A percentile compares a stretch with the other conserved stretches of the same genome.
These are phyloP conservation scores for Oreochromis aureus DNA, from an alignment of 2,113 vertebrate species.

Conservation along the genomic window DNA sequence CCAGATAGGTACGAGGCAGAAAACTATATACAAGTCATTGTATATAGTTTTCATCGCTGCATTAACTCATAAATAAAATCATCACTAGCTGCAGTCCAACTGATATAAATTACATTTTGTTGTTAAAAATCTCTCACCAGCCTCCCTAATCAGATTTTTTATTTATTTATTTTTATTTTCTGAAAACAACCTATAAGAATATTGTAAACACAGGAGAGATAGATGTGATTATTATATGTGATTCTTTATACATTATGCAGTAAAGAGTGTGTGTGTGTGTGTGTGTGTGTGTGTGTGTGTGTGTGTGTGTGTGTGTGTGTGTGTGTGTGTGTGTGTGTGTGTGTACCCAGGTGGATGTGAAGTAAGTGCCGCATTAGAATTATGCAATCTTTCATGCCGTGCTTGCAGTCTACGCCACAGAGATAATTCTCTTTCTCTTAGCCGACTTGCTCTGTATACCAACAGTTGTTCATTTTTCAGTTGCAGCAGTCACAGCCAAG, in stretches of 20 bases:
- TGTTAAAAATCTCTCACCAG: neutral
- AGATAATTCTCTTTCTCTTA: neutral
- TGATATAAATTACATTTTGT: neutral
- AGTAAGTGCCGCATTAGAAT: neutral
- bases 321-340: no score
- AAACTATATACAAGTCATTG: neutral
- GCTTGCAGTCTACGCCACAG: neutral
- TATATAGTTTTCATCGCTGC: neutral
- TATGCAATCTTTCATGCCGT: neutral
- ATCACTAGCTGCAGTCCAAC: neutral
- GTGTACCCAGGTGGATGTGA: neutral
- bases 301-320: neutral
- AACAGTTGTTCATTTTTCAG: neutral
- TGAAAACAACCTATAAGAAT: neutral
- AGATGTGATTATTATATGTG: neutral
- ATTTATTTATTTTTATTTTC: neutral
- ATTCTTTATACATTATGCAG: neutral
- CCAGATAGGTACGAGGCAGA: conserved; percentile 75
- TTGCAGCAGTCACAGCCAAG: neutral
- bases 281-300: no score
- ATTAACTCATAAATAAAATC: neutral
- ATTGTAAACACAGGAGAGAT: neutral
- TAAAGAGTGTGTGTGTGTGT: neutral
- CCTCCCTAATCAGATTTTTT: neutral
- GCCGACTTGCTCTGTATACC: neutral